Conservation (phyloP, 2,797 vertebrate genomes). For the Anguilla pacifica region DNA sequence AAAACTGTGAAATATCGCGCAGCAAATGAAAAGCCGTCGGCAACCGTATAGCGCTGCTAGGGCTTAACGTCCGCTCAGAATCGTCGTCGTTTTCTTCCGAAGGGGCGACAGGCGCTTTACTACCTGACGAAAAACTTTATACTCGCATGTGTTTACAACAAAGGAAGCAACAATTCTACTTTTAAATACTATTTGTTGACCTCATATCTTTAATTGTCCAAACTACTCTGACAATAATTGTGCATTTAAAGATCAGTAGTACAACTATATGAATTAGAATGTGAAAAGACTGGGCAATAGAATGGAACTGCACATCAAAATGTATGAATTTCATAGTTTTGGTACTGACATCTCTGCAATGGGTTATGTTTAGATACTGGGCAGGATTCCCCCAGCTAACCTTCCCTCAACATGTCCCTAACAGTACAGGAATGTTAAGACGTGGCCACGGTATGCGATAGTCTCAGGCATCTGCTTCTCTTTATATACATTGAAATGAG, state of each 20-base stretch:
- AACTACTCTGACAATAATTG: neutral
- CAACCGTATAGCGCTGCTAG: neutral
- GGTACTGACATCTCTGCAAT: neutral
- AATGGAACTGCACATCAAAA: neutral
- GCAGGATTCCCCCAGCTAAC: neutral
- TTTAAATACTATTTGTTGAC: neutral
- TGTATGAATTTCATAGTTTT: neutral
- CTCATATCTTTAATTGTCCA: slow-evolving; percentile 47
- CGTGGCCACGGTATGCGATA: neutral
- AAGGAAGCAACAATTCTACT: neutral
- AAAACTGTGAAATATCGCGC: neutral
- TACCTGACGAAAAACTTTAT: neutral
- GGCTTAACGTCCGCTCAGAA: slow-evolving; percentile 38
- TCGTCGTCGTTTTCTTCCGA: slow-evolving; percentile 37
- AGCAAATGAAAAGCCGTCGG: neutral
- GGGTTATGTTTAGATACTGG: neutral
- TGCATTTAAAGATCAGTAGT: neutral
- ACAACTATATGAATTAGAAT: neutral
- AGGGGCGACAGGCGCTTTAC: neutral
- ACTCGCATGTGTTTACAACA: neutral
- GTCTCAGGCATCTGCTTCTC: slow-evolving; percentile 35
- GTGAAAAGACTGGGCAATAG: neutral
- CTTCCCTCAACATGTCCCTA: neutral
- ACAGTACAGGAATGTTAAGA: neutral
- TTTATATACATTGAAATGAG: slow-evolving; percentile 55